phyloP scores from a whole-genome alignment of 2,113 vertebrate species.

The Uropsilus gracilis region DNA sequence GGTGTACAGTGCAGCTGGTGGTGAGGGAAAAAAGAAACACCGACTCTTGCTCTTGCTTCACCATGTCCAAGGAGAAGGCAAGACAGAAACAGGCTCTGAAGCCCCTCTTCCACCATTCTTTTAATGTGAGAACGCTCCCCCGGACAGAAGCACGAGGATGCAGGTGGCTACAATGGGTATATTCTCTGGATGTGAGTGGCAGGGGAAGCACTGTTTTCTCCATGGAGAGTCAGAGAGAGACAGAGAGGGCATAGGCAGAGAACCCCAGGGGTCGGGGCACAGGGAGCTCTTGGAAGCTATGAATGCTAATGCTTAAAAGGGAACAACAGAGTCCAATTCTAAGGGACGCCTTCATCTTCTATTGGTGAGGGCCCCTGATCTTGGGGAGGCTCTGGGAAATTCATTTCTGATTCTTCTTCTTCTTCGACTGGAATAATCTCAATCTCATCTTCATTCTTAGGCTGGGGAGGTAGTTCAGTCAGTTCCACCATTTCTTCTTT shows the following conservation, averaged over 20 bases:
- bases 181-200: neutral
- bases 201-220: neutral
- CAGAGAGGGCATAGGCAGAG: neutral
- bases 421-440: conserved; percentile 74
- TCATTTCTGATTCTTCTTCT: conserved; percentile 60
- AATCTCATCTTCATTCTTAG: conserved; percentile 63
- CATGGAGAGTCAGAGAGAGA: neutral
- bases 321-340: neutral
- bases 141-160: no score
- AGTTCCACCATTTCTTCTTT: conserved; percentile 61
- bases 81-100: neutral
- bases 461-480: conserved; percentile 35
- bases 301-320: neutral
- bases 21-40: no score
- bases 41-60: no score
- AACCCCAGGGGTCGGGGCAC: neutral
- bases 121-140: neutral
- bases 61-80: neutral
- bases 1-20: no score
- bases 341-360: conserved; percentile 48
- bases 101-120: neutral
- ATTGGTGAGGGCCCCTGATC: conserved; percentile 52
- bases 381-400: conserved; percentile 74
- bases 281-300: neutral
- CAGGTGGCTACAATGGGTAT: neutral